Conservation (phyloP, 1,140 invertebrate species). For the Proales similis region DNA sequence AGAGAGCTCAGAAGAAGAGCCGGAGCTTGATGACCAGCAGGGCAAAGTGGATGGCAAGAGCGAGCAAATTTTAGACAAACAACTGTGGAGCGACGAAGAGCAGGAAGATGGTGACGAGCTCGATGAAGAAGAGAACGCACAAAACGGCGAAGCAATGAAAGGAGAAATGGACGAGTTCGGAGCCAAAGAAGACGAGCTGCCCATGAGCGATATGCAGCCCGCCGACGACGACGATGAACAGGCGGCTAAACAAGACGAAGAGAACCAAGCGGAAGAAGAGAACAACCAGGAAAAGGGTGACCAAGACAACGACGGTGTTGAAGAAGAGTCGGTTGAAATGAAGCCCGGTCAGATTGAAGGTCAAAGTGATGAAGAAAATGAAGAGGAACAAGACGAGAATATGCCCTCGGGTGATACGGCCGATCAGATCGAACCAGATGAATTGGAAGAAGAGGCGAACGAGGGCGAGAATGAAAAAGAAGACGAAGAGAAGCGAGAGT, state of each 20-base stretch:
- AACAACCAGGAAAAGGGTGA: background rate
- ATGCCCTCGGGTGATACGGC: background rate
- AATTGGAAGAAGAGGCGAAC: background rate
- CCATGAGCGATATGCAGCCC: slow-evolving; percentile 13
- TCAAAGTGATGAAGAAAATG: background rate
- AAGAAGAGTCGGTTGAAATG: background rate
- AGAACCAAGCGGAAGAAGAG: background rate
- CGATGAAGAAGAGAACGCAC: slow-evolving; percentile 1
- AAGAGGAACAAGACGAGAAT: background rate
- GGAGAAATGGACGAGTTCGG: background rate
- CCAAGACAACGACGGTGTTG: background rate
- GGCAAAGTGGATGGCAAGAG: slow-evolving; percentile 14
- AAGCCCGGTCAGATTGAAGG: background rate
- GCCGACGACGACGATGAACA: background rate
- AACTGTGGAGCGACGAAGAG: slow-evolving; percentile 24
- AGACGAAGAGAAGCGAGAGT: background rate
- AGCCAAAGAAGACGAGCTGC: slow-evolving; percentile 8
- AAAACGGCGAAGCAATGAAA: slow-evolving; percentile 1
- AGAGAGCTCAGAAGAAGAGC: background rate
- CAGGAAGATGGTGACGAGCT: background rate
- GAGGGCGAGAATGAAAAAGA: background rate
- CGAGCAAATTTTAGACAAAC: slow-evolving; percentile 32
- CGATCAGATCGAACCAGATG: background rate
- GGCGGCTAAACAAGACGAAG: background rate
- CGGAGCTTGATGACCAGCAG: slow-evolving; percentile 25